Conservation (phyloP, 2,797 vertebrate genomes). For the Alca torda region DNA sequence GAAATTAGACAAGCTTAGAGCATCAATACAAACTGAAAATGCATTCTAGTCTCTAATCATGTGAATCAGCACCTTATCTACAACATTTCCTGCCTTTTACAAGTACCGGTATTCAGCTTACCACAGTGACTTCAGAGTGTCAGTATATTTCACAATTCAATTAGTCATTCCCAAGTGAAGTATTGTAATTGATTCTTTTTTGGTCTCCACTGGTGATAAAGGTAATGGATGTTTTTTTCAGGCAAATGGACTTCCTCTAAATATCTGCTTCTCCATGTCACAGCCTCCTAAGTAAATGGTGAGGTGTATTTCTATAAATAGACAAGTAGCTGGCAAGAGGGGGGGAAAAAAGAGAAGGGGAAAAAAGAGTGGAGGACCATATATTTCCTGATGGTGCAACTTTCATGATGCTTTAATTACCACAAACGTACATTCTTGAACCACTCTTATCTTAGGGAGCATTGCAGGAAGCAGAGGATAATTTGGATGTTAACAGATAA, state of each 20-base stretch:
- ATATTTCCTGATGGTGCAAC: constrained; percentile 70
- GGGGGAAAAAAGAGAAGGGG: not conserved
- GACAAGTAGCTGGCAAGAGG: not conserved
- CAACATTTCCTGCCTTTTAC: constrained; percentile 31
- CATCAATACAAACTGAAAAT: not conserved
- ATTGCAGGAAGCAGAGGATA: constrained; percentile 65
- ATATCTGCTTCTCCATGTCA: constrained; percentile 66
- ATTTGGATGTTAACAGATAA: constrained; percentile 16
- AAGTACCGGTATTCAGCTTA: constrained; percentile 44
- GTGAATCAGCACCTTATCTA: constrained; percentile 40
- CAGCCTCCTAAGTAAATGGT: constrained; percentile 55
- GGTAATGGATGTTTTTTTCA: constrained; percentile 71
- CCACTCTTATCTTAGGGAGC: constrained; percentile 51
- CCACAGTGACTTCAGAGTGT: constrained; percentile 42
- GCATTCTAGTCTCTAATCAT: not conserved
- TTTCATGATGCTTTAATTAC: constrained; percentile 68
- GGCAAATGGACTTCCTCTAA: constrained; percentile 72
- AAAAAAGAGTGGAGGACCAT: not conserved
- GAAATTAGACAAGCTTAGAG: not conserved
- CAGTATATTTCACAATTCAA: constrained; percentile 63
- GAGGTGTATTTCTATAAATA: constrained; percentile 69
- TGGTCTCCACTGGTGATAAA: constrained; percentile 63
- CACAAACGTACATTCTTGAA: constrained; percentile 54
- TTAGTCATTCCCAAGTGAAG: constrained; percentile 69
- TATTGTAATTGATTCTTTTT: constrained; percentile 73